Percentiles rank a stretch among this genome's conserved stretches.
Conservation (phyloP, 2,888 invertebrate genomes). For the Drosophila meridiana region DNA sequence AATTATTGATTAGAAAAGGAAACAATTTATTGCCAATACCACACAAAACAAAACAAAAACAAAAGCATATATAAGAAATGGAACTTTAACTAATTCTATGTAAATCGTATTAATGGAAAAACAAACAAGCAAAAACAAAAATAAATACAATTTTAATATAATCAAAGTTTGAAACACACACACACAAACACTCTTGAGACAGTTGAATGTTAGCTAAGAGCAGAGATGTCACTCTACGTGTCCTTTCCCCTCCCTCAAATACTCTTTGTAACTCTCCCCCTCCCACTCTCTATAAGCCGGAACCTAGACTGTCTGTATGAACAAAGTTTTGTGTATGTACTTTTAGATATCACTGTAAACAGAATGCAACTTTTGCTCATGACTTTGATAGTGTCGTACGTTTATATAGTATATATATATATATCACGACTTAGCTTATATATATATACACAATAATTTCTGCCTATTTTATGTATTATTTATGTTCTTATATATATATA, state of each 20-base stretch:
- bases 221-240: slow-evolving; percentile 7
- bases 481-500: slow-evolving; percentile 44
- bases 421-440: slow-evolving; percentile 37
- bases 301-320: slow-evolving; percentile 63
- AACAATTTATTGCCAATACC: slow-evolving; percentile 71
- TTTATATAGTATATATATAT: slow-evolving; percentile 45
- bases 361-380: slow-evolving; percentile 74
- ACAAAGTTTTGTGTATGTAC: slow-evolving; percentile 62
- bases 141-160: slow-evolving; percentile 64
- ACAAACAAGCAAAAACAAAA: slow-evolving; percentile 20
- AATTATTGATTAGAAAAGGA: slow-evolving; percentile 46
- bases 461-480: slow-evolving; percentile 55
- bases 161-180: slow-evolving; percentile 49
- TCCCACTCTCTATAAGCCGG: slow-evolving; percentile 15
- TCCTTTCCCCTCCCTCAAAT: not conserved
- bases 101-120: slow-evolving; percentile 51
- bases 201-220: slow-evolving; percentile 38
- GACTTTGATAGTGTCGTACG: slow-evolving; percentile 60
- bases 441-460: slow-evolving; percentile 34
- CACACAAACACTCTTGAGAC: slow-evolving; percentile 18
- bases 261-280: slow-evolving; percentile 13
- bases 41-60: slow-evolving; percentile 19
- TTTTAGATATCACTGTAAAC: slow-evolving; percentile 75
- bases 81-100: slow-evolving; percentile 56
- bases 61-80: slow-evolving; percentile 35